Conservation (phyloP, 2,888 invertebrate genomes). For the Drosophila dives region DNA sequence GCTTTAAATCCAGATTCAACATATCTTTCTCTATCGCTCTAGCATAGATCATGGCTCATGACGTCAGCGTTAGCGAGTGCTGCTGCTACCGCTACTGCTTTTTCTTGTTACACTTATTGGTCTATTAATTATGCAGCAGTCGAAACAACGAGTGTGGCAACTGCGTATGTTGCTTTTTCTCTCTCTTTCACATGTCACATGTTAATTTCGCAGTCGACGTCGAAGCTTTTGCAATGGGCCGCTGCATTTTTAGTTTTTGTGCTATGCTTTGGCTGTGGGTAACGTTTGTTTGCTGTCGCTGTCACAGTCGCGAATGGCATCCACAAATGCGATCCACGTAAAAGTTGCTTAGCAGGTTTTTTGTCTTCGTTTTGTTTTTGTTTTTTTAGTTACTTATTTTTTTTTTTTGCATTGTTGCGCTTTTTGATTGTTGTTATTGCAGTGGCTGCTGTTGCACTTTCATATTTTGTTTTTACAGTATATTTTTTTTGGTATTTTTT, state of each 20-base stretch:
- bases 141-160: constrained; percentile 5
- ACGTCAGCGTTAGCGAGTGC: constrained; percentile 45
- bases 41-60: constrained; percentile 21
- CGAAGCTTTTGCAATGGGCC: constrained; percentile 44
- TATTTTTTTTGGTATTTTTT: constrained; percentile 32
- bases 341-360: constrained; percentile 74
- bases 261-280: constrained; percentile 38
- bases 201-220: constrained; percentile 27
- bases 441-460: constrained; percentile 62
- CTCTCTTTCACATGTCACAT: constrained; percentile 30
- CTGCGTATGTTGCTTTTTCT: constrained; percentile 22
- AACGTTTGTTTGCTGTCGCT: constrained; percentile 29
- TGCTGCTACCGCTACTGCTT: constrained; percentile 9
- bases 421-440: constrained; percentile 25
- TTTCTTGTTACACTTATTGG: constrained; percentile 32
- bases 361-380: constrained; percentile 28
- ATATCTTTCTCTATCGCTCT: constrained; percentile 1
- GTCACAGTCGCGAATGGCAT: constrained; percentile 50
- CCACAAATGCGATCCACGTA: constrained; percentile 72
- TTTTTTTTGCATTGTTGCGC: constrained; percentile 27
- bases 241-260: constrained; percentile 35
- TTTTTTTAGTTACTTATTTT: constrained; percentile 18
- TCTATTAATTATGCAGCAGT: constrained; percentile 41
- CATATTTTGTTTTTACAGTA: constrained; percentile 60
- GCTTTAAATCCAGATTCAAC: constrained; percentile 38